Evolutionary conservation across 2,113 vertebrate genomes (phyloP).

Genomic region (Sakesphorus luctuosus): DNA sequence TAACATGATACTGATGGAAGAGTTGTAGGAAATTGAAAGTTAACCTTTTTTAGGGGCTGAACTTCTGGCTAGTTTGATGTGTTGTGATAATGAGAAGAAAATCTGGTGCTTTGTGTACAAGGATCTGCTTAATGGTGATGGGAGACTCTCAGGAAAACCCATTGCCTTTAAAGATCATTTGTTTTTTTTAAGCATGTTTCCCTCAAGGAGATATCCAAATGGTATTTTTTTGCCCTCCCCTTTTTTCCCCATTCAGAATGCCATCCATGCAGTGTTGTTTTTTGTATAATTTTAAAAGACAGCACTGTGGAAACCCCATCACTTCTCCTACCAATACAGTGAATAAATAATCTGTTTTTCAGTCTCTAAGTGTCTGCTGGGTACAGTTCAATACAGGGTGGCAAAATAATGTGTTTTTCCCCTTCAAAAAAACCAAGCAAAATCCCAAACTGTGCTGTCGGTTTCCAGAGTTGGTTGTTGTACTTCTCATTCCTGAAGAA

Average conservation of each 20-base stretch:
- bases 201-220: neutral
- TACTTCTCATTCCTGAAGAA: neutral
- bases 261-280: neutral
- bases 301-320: neutral
- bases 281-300: neutral
- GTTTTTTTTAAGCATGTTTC: neutral
- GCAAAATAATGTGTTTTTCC: neutral
- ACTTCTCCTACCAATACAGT: neutral
- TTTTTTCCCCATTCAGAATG: neutral
- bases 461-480: neutral
- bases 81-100: slow-evolving; percentile 47
- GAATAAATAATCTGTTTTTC: neutral
- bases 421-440: neutral
- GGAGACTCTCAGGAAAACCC: neutral
- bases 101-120: slow-evolving; percentile 7
- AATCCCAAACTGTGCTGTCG: neutral
- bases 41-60: neutral
- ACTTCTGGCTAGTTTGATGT: neutral
- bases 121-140: neutral
- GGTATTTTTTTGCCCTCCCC: neutral
- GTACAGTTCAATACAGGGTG: neutral
- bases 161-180: neutral
- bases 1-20: neutral
- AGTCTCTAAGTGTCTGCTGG: neutral
- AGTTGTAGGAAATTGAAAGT: neutral